Evolutionary conservation across 2,113 vertebrate species (phyloP).

Genomic region (Dasyurus viverrinus): DNA sequence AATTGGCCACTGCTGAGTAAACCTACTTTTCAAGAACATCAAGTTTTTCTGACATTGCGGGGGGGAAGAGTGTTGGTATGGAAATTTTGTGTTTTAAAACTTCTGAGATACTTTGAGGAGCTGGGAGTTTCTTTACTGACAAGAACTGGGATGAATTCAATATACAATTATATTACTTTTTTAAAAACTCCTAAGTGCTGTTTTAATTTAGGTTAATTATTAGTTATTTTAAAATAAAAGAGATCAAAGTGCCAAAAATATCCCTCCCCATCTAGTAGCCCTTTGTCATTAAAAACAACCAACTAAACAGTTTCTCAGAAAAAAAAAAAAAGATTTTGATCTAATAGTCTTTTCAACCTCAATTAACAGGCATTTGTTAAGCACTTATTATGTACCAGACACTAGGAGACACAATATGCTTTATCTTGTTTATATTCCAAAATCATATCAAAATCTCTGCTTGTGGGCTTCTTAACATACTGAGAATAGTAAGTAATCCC

Average conservation of each 20-base stretch:
- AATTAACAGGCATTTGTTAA: background rate
- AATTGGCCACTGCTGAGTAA: background rate
- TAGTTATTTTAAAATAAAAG: background rate
- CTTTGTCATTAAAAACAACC: background rate
- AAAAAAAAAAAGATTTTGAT: background rate
- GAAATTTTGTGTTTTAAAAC: background rate
- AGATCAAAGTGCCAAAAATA: background rate
- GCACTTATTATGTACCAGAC: background rate
- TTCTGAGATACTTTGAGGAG: background rate
- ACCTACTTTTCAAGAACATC: slow-evolving; percentile 5
- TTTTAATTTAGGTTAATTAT: background rate
- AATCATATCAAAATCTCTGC: background rate
- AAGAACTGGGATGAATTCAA: background rate
- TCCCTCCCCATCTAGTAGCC: background rate
- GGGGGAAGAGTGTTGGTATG: background rate
- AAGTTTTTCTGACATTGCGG: background rate
- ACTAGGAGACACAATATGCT: background rate
- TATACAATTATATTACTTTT: background rate
- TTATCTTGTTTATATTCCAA: background rate
- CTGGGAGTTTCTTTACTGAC: background rate
- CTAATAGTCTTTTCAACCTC: background rate
- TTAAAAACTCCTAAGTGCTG: background rate
- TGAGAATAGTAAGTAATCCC: background rate
- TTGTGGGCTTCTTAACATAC: background rate
- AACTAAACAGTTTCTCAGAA: background rate